Evolutionary conservation across 1,140 invertebrate species (phyloP), one percentile per base, ranked within the genome.

Genomic region (Drosophila obscura): DNA sequence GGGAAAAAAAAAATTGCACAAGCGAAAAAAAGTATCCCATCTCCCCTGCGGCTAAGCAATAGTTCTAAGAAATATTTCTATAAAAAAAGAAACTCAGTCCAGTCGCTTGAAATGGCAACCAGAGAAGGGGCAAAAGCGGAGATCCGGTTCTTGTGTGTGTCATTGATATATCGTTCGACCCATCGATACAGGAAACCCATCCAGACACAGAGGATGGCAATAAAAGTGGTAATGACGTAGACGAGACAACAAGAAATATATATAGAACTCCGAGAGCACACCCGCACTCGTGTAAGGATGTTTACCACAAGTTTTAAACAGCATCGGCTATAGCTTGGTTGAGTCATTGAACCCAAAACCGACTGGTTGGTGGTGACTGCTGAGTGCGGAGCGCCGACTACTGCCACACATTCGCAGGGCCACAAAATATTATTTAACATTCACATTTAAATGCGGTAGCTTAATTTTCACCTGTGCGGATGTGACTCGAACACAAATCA

Each of bases 121-220:
- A 48, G 13, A 44, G 31, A 13, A 43, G 35, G 44, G 43, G 24
- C 3, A 16, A 52, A 45, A 22, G 24, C 31, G 55, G 39, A 45
- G 22, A 15, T 15, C 35, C 35, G 13, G 56, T 26, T 51, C 15
- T 55, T 59, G 52, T 60, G 49, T 65, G 48, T 67, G 71, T 64
- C 71, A 83, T 62, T 84, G 80, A 84, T 84, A 84, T 76, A 83
- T 83, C 16, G 74, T 59, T 45, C 11, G 53, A 60, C 58, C 62
- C 45, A 56, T 48, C 76, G 80, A 83, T 84, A 84, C 80, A 84
- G 80, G 80, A 83, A 84, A 71, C 71, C 16, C 68, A 83, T 51
- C 48, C 80, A 79, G 80, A 67, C 75, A 76, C 41, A 67, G 72
- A 83, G 65, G 55, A 76, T 48, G 66, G 66, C 80, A 84, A 83